phyloP scores from a whole-genome alignment of 2,888 invertebrate species.

The Leucophenga montana region DNA sequence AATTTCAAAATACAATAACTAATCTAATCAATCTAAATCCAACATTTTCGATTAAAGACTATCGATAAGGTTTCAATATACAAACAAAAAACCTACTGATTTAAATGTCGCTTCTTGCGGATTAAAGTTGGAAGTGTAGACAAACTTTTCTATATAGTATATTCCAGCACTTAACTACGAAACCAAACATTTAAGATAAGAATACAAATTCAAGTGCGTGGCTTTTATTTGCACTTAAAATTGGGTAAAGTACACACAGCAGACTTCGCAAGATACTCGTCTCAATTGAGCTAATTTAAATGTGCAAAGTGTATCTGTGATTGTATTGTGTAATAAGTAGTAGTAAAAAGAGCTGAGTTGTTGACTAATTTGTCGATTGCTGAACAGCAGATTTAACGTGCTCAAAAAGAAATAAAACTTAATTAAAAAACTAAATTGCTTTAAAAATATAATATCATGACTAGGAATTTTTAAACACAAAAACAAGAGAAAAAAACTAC shows the following conservation, averaged over 20 bases:
- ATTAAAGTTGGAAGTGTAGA: too few species aligned
- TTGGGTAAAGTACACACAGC: background rate
- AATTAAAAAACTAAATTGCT: too few species aligned
- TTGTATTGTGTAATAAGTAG: background rate
- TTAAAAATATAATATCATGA: background rate
- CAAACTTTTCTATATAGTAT: too few species aligned
- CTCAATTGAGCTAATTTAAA: background rate
- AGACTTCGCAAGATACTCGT: background rate
- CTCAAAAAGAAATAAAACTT: background rate
- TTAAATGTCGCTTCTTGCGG: background rate
- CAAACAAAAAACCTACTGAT: background rate
- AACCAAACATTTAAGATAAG: slow-evolving; percentile 2
- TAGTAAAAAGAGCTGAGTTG: slow-evolving; percentile 2
- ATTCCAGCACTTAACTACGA: too few species aligned
- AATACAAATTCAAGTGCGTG: background rate
- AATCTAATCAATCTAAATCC: too few species aligned
- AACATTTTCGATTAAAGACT: too few species aligned
- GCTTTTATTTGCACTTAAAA: background rate
- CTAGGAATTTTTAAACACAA: too few species aligned
- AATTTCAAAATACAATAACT: too few species aligned
- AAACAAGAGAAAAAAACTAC: too few species aligned
- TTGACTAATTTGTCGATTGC: background rate
- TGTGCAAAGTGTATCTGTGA: background rate
- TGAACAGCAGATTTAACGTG: background rate
- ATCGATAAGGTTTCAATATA: background rate